phyloP scores from a whole-genome alignment of 2,888 invertebrate genomes.

The Diaperis boleti region DNA sequence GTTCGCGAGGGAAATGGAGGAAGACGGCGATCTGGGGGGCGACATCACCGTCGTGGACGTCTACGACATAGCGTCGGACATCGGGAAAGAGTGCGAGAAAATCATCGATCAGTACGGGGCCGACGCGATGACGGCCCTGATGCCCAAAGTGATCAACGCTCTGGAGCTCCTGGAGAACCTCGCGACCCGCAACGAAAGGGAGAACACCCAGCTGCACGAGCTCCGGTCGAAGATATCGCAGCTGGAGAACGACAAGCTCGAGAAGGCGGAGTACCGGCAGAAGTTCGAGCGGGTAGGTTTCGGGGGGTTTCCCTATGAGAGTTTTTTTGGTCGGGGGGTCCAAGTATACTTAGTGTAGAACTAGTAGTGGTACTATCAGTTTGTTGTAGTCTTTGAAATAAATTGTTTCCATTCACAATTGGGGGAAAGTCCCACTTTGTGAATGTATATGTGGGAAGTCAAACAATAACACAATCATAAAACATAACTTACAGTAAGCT shows the following conservation, averaged over 20 bases:
- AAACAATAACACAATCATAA: too few species aligned
- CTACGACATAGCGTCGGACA: conserved; percentile 97
- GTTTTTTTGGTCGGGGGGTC: too few species aligned
- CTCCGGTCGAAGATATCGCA: conserved; percentile 88
- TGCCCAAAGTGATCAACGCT: conserved; percentile 95
- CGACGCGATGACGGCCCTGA: conserved; percentile 88
- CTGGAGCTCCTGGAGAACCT: conserved; percentile 90
- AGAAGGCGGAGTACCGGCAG: conserved; percentile 91
- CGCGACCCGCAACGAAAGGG: conserved; percentile 88
- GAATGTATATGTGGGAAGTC: too few species aligned
- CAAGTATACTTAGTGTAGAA: too few species aligned
- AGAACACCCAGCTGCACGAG: conserved; percentile 87
- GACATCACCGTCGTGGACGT: conserved; percentile 94
- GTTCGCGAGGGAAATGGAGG: conserved; percentile 61
- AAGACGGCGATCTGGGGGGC: conserved; percentile 67
- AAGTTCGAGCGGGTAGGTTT: conserved; percentile 97
- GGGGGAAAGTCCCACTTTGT: too few species aligned
- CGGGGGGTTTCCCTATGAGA: too few species aligned
- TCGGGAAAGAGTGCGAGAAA: conserved; percentile 98
- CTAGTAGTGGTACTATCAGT: too few species aligned
- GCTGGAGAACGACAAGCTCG: conserved; percentile 93
- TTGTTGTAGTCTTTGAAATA: too few species aligned
- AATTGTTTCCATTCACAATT: too few species aligned
- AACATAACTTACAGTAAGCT: too few species aligned
- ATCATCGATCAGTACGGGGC: conserved; percentile 94